A percentile compares a stretch with the other conserved stretches of the same genome.
Conservation (phyloP, 2,888 invertebrate genomes). For the Chrysolina americana region DNA sequence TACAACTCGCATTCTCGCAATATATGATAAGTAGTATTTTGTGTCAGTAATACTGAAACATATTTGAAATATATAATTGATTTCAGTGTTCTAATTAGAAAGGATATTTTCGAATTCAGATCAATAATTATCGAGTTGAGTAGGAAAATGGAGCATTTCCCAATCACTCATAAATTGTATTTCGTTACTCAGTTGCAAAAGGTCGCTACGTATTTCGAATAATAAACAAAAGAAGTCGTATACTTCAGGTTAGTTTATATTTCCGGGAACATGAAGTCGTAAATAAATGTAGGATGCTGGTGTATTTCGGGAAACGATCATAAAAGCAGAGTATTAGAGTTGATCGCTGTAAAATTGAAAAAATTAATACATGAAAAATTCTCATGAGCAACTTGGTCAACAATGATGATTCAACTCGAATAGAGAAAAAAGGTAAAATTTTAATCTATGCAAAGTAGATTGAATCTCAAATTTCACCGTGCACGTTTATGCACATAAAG, state of each 20-base stretch:
- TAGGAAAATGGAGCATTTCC: neutral
- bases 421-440: too few relatives aligned
- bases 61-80: neutral
- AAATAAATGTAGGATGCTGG: conserved; percentile 50
- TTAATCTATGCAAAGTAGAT: too few relatives aligned
- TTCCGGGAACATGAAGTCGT: conserved; percentile 54
- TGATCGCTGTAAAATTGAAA: neutral
- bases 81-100: neutral
- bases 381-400: neutral
- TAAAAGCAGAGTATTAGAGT: conserved; percentile 16
- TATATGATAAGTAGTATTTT: too few relatives aligned
- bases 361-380: neutral
- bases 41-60: too few relatives aligned
- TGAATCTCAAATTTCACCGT: too few relatives aligned
- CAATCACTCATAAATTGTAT: neutral
- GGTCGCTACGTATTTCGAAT: conserved; percentile 24
- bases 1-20: too few relatives aligned
- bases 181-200: conserved; percentile 9
- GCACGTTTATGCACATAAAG: too few relatives aligned
- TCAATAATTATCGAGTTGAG: neutral
- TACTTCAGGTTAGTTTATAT: conserved; percentile 51
- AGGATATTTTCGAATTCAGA: neutral
- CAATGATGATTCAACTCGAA: too few relatives aligned
- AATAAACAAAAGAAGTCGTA: conserved; percentile 49
- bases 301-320: conserved; percentile 48